phyloP scores from a whole-genome alignment of 2,113 vertebrate genomes.

The Fregetta grallaria region DNA sequence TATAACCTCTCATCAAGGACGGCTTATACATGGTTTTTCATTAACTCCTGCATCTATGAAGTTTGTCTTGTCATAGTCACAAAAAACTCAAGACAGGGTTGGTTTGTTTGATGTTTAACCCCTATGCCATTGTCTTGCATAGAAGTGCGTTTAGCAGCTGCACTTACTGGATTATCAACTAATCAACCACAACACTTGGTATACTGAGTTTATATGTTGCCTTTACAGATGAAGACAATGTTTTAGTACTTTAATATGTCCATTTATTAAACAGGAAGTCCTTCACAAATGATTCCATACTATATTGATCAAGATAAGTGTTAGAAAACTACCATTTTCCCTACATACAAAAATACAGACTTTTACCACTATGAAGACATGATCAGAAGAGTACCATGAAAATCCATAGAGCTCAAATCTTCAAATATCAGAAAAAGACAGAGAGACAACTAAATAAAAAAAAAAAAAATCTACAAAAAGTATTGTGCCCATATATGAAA shows the following conservation, averaged over 20 bases:
- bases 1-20: neutral
- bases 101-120: neutral
- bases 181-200: neutral
- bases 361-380: conserved; percentile 76
- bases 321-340: conserved; percentile 77
- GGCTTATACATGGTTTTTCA: fast-evolving
- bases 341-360: conserved; percentile 83
- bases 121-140: neutral
- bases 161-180: neutral
- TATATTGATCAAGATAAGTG: conserved; percentile 72
- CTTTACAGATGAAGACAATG: neutral
- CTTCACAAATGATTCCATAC: conserved; percentile 76
- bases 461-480: conserved; percentile 21
- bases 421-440: conserved; percentile 54
- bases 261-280: conserved; percentile 80
- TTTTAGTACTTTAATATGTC: conserved; percentile 43
- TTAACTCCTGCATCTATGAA: neutral
- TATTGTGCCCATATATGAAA: conserved; percentile 62
- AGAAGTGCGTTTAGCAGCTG: neutral
- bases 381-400: conserved; percentile 73
- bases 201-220: neutral
- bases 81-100: no score
- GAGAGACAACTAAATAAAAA: conserved; percentile 1
- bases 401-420: conserved; percentile 40
- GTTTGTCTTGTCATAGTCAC: neutral